phyloP scores from a whole-genome alignment of 2,888 invertebrate genomes.

The Acanthoscelides obtectus region DNA sequence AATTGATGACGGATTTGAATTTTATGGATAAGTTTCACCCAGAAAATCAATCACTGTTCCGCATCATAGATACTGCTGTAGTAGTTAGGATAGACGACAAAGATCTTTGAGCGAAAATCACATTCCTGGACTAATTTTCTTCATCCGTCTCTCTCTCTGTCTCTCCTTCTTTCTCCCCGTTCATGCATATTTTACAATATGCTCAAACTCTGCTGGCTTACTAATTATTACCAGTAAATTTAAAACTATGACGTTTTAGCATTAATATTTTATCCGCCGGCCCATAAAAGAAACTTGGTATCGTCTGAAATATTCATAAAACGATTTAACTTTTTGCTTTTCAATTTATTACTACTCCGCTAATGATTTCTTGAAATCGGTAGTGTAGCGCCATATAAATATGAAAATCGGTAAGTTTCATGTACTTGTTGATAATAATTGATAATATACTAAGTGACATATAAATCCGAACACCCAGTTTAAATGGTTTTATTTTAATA shows the following conservation, averaged over 20 bases:
- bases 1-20: too few species aligned
- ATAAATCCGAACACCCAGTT: too few species aligned
- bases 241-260: background rate
- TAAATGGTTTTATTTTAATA: too few species aligned
- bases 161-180: background rate
- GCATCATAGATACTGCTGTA: too few species aligned
- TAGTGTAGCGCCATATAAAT: too few species aligned
- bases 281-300: background rate
- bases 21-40: too few species aligned
- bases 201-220: background rate
- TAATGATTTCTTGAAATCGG: background rate
- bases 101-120: too few species aligned
- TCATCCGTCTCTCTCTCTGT: background rate
- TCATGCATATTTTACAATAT: background rate
- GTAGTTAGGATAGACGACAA: too few species aligned
- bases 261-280: background rate
- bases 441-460: too few species aligned
- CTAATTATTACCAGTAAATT: background rate
- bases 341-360: background rate
- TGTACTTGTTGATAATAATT: too few species aligned
- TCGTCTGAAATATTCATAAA: background rate
- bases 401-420: too few species aligned
- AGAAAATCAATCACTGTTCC: too few species aligned
- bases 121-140: background rate
- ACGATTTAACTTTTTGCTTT: background rate